Evolutionary conservation across 2,888 invertebrate species (phyloP).

Genomic region (Dynastes maya): DNA sequence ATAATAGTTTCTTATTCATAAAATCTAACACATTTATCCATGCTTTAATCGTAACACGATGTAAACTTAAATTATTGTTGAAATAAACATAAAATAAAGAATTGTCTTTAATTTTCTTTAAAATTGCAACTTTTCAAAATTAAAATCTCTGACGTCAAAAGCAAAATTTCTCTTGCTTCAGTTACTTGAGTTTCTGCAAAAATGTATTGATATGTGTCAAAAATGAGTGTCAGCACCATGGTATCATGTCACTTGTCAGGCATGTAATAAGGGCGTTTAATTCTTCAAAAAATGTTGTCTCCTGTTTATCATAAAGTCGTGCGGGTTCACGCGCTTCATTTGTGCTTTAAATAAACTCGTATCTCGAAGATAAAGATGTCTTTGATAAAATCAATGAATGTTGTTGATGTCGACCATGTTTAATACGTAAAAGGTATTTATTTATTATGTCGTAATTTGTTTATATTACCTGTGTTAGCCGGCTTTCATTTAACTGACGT

Average conservation of each 20-base stretch:
- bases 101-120: background rate
- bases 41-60: too few species aligned
- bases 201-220: slow-evolving; percentile 44
- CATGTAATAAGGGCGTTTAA: slow-evolving; percentile 40
- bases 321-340: slow-evolving; percentile 10
- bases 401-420: slow-evolving; percentile 50
- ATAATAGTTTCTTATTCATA: too few species aligned
- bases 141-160: slow-evolving; percentile 18
- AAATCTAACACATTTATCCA: too few species aligned
- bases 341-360: slow-evolving; percentile 25
- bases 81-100: background rate
- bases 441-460: slow-evolving; percentile 44
- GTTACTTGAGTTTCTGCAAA: background rate
- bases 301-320: slow-evolving; percentile 13
- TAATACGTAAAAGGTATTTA: slow-evolving; percentile 33
- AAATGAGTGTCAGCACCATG: slow-evolving; percentile 15
- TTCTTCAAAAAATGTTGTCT: slow-evolving; percentile 23
- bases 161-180: background rate
- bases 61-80: too few species aligned
- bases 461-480: slow-evolving; percentile 29
- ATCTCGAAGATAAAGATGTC: slow-evolving; percentile 29
- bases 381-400: slow-evolving; percentile 49
- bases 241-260: slow-evolving; percentile 32
- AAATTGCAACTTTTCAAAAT: slow-evolving; percentile 7
- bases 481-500: background rate